A percentile compares a stretch with the other conserved stretches of the same genome.
phyloP scores from a whole-genome alignment of 2,888 invertebrate species.

The Agonopterix arenella region DNA sequence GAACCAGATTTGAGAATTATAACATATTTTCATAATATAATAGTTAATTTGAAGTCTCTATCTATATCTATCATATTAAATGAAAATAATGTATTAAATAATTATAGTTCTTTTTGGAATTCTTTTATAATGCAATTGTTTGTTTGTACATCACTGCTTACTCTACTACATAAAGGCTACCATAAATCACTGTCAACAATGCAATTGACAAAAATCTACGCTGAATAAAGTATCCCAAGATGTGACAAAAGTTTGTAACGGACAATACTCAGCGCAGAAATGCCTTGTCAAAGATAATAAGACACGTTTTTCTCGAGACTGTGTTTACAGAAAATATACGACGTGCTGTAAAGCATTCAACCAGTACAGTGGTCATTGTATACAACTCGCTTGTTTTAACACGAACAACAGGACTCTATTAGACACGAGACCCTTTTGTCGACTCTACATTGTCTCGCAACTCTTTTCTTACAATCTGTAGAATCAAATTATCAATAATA shows the following conservation, averaged over 20 bases:
- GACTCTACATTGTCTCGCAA: conserved; percentile 8
- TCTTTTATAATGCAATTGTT: conserved; percentile 18
- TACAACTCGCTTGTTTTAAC: conserved; percentile 38
- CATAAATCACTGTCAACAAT: conserved; percentile 63
- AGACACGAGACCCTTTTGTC: no score
- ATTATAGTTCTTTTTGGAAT: conserved; percentile 2
- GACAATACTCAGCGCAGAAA: conserved; percentile 41
- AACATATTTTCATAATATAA: no score
- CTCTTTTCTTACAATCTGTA: conserved; percentile 33
- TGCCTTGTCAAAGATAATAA: conserved; percentile 39
- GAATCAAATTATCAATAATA: conserved; percentile 30
- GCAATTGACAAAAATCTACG: conserved; percentile 43
- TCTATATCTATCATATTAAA: no score
- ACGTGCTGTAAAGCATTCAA: conserved; percentile 45
- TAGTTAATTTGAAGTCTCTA: no score
- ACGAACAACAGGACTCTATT: conserved; percentile 16
- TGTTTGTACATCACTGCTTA: conserved; percentile 25
- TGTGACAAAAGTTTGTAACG: conserved; percentile 37
- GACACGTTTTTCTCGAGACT: conserved; percentile 25
- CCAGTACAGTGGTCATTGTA: conserved; percentile 45
- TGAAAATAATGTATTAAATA: not conserved
- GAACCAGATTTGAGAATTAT: not conserved
- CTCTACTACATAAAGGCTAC: conserved; percentile 29
- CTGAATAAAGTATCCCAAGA: conserved; percentile 24
- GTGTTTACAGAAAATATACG: conserved; percentile 53